Evolutionary conservation across 1,140 invertebrate genomes (phyloP).

Genomic region (Zaprionus nigranus): DNA sequence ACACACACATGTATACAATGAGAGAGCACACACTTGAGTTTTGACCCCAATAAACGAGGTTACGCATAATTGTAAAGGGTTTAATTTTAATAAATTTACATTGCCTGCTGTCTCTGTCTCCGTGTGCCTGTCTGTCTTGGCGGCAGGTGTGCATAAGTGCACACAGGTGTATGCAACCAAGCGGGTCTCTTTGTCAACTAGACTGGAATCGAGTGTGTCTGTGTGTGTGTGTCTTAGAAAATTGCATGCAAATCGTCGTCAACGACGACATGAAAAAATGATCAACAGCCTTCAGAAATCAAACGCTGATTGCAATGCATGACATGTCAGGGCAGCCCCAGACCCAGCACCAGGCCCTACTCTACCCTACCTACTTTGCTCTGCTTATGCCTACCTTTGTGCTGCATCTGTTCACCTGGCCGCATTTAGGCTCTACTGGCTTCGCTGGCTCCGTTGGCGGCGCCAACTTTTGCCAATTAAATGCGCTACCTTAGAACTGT

Average conservation of each 20-base stretch:
- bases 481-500: constrained; percentile 50
- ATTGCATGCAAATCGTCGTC: constrained; percentile 67
- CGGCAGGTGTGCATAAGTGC: constrained; percentile 8
- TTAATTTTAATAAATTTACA: constrained; percentile 76
- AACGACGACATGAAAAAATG: constrained; percentile 63
- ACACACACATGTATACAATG: background rate
- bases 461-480: constrained; percentile 77
- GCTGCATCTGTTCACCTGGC: constrained; percentile 42
- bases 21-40: constrained; percentile 19
- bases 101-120: constrained; percentile 50
- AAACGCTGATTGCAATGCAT: constrained; percentile 73
- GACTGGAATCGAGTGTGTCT: constrained; percentile 60
- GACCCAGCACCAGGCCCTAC: constrained; percentile 17
- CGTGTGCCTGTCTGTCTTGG: constrained; percentile 31
- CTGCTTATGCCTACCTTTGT: background rate
- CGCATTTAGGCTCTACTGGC: constrained; percentile 49
- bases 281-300: constrained; percentile 81
- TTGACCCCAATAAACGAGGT: constrained; percentile 61
- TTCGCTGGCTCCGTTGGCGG: constrained; percentile 24
- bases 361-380: too few species aligned
- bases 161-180: constrained; percentile 12
- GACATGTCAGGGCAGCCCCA: constrained; percentile 56
- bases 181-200: constrained; percentile 38
- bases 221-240: constrained; percentile 36
- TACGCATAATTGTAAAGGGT: constrained; percentile 68